Conservation (phyloP, 1,140 invertebrate species). For the Orius laevigatus region DNA sequence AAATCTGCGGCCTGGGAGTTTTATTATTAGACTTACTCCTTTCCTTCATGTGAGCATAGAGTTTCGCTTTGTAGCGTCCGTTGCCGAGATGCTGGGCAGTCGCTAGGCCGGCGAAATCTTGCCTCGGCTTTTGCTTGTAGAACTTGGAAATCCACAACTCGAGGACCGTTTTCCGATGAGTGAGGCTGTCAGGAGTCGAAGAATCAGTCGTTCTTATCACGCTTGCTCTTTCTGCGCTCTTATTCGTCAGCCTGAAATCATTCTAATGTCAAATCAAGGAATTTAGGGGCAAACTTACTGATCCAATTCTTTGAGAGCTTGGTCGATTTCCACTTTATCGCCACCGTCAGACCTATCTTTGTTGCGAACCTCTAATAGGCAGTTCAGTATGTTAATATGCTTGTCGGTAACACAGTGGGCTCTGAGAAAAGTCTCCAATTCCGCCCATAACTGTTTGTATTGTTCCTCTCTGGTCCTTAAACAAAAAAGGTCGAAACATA, state of each 20-base stretch:
- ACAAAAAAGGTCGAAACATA: conserved; percentile 6
- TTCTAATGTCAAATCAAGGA: not conserved
- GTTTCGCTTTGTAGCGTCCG: conserved; percentile 33
- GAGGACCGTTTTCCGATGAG: conserved; percentile 28
- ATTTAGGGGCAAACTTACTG: conserved; percentile 27
- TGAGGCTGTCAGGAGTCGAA: conserved; percentile 31
- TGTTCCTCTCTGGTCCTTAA: conserved; percentile 63
- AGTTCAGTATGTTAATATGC: conserved; percentile 67
- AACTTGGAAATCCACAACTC: conserved; percentile 43
- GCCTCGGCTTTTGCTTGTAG: conserved; percentile 32
- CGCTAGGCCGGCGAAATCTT: conserved; percentile 62
- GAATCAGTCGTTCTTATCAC: conserved; percentile 67
- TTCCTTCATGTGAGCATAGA: conserved; percentile 60
- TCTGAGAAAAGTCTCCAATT: conserved; percentile 69
- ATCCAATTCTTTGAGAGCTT: conserved; percentile 39
- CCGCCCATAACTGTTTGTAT: conserved; percentile 75
- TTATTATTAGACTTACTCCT: not conserved
- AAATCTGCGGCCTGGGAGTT: not conserved
- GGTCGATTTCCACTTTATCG: conserved; percentile 44
- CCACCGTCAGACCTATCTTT: conserved; percentile 29
- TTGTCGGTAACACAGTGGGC: conserved; percentile 49
- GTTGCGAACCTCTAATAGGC: conserved; percentile 63
- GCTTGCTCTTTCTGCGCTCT: conserved; percentile 33
- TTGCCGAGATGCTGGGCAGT: conserved; percentile 29
- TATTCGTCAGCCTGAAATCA: conserved; percentile 5